Base-by-base conservation (phyloP, 1,140 invertebrate species). In the Meloidogyne exigua region DNA sequence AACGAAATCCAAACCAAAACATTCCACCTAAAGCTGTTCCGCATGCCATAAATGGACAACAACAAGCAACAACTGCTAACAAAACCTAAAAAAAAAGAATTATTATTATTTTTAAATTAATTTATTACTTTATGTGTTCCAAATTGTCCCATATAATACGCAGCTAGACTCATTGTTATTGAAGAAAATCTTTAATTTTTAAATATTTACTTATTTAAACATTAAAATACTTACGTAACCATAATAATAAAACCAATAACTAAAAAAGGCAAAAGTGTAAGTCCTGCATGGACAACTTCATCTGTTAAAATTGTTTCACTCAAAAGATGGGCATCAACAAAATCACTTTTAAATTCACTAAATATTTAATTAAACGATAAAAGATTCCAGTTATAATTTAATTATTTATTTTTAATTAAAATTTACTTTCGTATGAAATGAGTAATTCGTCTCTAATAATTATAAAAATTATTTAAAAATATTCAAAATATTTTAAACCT, bases 41-140 rank as follows among this genome's bases (percentile, higher is more conserved):
- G 66, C 80, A 83, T 2, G 84, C 84, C 85, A 86, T 86, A 75
- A 86, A 86, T n/a, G 85, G 85, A 69, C 80, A 79, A 10, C 82
- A 78, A 68, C 84, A 82, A 28, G 80, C 85, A 57, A 85, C 74
- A 12, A 85, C 42, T 9, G 85, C 85, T 2, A 85, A 73, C 1
- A 82, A 63, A 10, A 81, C 26, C 83, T 85, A 23, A 76, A 75
- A 68, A 79, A 73, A 25, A 76, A 23, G 7, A 79, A 21, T 70
- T 79, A 44, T 72, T 42, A 36, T 36, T 74, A 62, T 10, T 36
- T 32, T 15, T 67, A 36, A 32, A 23, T 68, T n/a, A 21, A 32
- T 36, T 68, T 25, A 28, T 57, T 32, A 81, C 72, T 69, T 81
- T 81, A n/a, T 81, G 77, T 18, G 28, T 3, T 12, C 64, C 72